These are phyloP conservation scores for Drosophila ironensis DNA, from an alignment of 1,140 invertebrate species.

Conservation along the genomic window DNA sequence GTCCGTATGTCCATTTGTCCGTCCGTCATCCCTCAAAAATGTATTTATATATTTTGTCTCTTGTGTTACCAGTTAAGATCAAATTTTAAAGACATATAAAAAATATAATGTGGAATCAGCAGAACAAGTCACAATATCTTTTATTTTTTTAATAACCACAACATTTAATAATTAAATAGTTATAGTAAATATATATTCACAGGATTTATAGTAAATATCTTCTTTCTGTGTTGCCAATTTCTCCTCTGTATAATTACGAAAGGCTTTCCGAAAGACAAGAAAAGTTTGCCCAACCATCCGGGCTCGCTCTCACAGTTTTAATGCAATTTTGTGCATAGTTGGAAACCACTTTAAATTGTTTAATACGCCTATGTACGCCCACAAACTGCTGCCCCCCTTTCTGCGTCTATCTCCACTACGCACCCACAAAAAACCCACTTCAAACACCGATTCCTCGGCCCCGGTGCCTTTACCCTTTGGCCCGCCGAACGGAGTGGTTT, in stretches of 20 bases:
- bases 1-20: too few species aligned
- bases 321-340: conserved; percentile 53
- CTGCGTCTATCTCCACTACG: conserved; percentile 16
- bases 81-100: too few species aligned
- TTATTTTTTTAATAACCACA: too few species aligned
- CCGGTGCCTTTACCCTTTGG: not conserved
- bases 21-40: too few species aligned
- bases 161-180: too few species aligned
- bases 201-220: not conserved
- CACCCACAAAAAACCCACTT: conserved; percentile 12
- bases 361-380: conserved; percentile 29
- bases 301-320: conserved; percentile 18
- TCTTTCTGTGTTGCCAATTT: not conserved
- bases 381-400: not conserved
- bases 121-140: too few species aligned
- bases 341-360: conserved; percentile 52
- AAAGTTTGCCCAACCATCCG: conserved; percentile 12
- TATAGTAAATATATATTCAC: too few species aligned
- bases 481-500: conserved; percentile 33
- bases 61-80: too few species aligned
- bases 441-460: conserved; percentile 16
- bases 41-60: too few species aligned
- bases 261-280: conserved; percentile 1
- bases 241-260: conserved; percentile 6
- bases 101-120: too few species aligned